Conservation (phyloP, 2,888 invertebrate species). For the Smittia aterrima region DNA sequence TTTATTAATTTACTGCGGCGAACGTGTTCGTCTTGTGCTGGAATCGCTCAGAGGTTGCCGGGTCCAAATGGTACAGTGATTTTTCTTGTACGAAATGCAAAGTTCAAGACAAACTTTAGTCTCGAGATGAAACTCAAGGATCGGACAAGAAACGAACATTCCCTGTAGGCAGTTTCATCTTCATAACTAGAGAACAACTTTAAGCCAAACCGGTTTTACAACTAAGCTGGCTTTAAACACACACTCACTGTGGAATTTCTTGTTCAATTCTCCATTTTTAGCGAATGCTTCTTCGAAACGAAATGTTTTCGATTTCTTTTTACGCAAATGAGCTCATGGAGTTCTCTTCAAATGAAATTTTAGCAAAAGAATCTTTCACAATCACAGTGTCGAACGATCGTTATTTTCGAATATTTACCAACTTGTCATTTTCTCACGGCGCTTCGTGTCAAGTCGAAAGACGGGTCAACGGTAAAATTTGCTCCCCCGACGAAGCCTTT, state of each 20-base stretch:
- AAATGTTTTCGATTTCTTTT: conserved; percentile 16
- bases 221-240: not conserved
- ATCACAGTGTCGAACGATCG: not conserved
- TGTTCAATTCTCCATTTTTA: not conserved
- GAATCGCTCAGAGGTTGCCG: not conserved
- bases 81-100: not conserved
- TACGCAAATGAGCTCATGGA: conserved; percentile 28
- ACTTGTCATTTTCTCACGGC: conserved; percentile 29
- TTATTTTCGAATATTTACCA: conserved; percentile 13
- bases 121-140: not conserved
- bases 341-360: not conserved
- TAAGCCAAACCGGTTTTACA: conserved; percentile 9
- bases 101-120: not conserved
- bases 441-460: not conserved
- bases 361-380: not conserved
- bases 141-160: not conserved
- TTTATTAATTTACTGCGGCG: conserved; percentile 7
- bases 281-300: not conserved
- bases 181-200: not conserved
- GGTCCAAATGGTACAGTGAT: not conserved
- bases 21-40: not conserved
- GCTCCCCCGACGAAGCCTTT: not conserved
- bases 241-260: conserved; percentile 12
- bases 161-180: conserved; percentile 2
- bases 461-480: not conserved